phyloP scores from a whole-genome alignment of 2,797 vertebrate genomes.

The Urocyon cinereoargenteus region DNA sequence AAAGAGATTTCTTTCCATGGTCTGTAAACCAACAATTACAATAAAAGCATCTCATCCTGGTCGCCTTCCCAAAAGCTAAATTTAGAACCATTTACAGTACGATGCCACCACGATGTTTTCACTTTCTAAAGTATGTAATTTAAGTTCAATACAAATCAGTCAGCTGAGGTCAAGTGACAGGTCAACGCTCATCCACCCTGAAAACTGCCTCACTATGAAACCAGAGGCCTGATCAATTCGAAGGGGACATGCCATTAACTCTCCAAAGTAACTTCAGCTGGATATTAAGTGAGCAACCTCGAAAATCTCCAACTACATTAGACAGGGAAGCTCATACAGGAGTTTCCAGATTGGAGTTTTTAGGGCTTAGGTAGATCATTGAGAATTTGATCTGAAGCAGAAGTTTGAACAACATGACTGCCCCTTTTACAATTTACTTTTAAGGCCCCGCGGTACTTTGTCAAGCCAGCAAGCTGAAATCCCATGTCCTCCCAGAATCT shows the following conservation, averaged over 20 bases:
- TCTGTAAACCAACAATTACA: slow-evolving; percentile 40
- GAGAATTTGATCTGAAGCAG: slow-evolving; percentile 49
- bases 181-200: slow-evolving; percentile 32
- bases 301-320: neutral
- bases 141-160: slow-evolving; percentile 50
- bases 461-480: slow-evolving; percentile 29
- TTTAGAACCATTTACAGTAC: neutral
- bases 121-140: neutral
- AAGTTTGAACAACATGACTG: slow-evolving; percentile 11
- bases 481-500: neutral
- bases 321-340: neutral
- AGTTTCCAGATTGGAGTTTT: neutral
- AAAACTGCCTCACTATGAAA: slow-evolving; percentile 7
- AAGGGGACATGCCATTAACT: slow-evolving; percentile 20
- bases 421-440: neutral
- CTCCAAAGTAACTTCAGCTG: neutral
- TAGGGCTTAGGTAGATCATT: neutral
- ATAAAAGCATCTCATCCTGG: neutral
- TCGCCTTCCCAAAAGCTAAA: neutral
- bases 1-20: neutral
- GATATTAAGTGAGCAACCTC: neutral
- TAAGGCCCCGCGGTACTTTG: neutral
- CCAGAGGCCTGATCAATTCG: neutral
- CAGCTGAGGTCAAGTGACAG: slow-evolving; percentile 16
- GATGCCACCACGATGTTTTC: neutral